Conservation (phyloP, 2,888 invertebrate species). For the Nomada fabriciana region DNA sequence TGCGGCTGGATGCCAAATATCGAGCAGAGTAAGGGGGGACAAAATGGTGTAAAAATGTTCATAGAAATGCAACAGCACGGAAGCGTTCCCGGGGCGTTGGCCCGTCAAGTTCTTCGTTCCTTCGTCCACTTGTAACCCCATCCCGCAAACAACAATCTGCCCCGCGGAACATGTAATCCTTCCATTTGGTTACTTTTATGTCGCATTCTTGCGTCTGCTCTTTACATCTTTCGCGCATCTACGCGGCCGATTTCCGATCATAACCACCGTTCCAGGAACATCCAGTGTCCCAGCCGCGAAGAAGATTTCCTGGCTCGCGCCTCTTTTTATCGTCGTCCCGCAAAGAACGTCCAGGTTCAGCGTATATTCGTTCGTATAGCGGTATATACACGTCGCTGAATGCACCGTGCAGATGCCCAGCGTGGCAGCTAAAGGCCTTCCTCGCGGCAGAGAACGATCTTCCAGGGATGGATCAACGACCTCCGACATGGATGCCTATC, state of each 20-base stretch:
- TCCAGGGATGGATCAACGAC: conserved; percentile 80
- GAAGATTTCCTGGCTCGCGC: conserved; percentile 64
- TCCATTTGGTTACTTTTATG: conserved; percentile 15
- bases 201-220: conserved; percentile 5
- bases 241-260: conserved; percentile 26
- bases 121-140: too few relatives aligned
- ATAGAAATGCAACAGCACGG: not conserved
- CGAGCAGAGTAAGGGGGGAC: not conserved
- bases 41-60: not conserved
- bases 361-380: conserved; percentile 69
- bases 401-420: conserved; percentile 69
- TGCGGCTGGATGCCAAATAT: not conserved
- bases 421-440: conserved; percentile 70
- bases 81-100: too few relatives aligned
- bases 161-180: not conserved
- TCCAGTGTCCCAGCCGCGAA: conserved; percentile 33
- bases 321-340: conserved; percentile 46
- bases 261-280: conserved; percentile 53
- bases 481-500: conserved; percentile 76
- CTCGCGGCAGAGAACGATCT: conserved; percentile 74
- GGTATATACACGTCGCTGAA: conserved; percentile 72
- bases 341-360: conserved; percentile 60
- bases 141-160: not conserved
- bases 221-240: not conserved
- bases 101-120: too few relatives aligned